These are phyloP conservation scores for Rhinopomastus cyanomelas DNA, from an alignment of 2,113 vertebrate genomes.

Conservation along the genomic window DNA sequence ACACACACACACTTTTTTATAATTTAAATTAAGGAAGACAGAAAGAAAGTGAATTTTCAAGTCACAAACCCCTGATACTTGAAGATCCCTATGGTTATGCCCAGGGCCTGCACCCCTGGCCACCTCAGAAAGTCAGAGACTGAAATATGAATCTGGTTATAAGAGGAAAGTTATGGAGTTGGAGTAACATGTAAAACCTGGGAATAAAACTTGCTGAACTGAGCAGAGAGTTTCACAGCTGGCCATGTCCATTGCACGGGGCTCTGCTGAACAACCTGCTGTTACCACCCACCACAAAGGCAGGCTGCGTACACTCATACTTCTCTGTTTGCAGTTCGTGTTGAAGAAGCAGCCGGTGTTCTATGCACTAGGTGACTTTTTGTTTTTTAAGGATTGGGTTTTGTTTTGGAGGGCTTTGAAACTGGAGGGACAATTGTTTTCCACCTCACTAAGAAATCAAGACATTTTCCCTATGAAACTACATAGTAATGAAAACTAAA, in stretches of 20 bases:
- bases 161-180: background rate
- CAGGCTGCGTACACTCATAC: background rate
- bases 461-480: background rate
- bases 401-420: background rate
- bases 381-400: background rate
- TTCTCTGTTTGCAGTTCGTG: background rate
- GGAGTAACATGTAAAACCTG: background rate
- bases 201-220: constrained; percentile 1
- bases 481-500: background rate
- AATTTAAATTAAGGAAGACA: background rate
- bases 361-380: background rate
- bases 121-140: background rate
- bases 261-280: constrained; percentile 1
- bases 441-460: background rate
- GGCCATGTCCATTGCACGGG: background rate
- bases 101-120: background rate
- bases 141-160: background rate
- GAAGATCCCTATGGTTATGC: background rate
- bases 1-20: background rate
- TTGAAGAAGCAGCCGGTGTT: background rate
- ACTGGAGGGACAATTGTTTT: background rate
- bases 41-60: background rate
- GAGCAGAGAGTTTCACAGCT: background rate
- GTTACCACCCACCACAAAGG: background rate
- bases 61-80: background rate